These are phyloP conservation scores for Delia radicum DNA, from an alignment of 1,140 invertebrate species.

Conservation along the genomic window DNA sequence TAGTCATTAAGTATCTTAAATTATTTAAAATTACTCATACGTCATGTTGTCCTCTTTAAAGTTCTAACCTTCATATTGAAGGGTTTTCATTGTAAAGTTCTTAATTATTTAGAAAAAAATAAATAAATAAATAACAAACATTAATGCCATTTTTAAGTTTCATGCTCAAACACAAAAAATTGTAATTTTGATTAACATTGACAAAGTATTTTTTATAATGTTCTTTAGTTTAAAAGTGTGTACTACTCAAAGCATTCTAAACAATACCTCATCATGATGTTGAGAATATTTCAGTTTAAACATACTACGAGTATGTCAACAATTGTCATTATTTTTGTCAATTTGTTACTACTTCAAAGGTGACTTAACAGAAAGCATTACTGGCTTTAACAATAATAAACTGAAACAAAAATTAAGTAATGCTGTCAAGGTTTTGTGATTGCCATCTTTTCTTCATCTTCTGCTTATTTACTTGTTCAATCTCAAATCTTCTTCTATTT, in stretches of 20 bases:
- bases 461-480: not conserved
- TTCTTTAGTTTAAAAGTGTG: not conserved
- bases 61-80: not conserved
- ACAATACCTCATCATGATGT: not conserved
- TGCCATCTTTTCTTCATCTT: not conserved
- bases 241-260: not conserved
- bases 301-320: not conserved
- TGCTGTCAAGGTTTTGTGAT: constrained; percentile 1
- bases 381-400: not conserved
- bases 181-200: not conserved
- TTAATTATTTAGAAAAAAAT: not conserved
- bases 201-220: not conserved
- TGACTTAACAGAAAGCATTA: not conserved
- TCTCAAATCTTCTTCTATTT: not conserved
- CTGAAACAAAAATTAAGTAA: not conserved
- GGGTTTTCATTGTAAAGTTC: constrained; percentile 4
- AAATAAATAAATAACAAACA: not conserved
- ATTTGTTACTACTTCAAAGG: not conserved
- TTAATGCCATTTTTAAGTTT: not conserved
- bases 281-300: not conserved
- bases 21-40: not conserved
- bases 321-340: not conserved
- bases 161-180: not conserved
- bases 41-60: not conserved
- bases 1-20: too few relatives aligned